Conservation (phyloP, 2,113 vertebrate species). For the Guaruba guarouba region DNA sequence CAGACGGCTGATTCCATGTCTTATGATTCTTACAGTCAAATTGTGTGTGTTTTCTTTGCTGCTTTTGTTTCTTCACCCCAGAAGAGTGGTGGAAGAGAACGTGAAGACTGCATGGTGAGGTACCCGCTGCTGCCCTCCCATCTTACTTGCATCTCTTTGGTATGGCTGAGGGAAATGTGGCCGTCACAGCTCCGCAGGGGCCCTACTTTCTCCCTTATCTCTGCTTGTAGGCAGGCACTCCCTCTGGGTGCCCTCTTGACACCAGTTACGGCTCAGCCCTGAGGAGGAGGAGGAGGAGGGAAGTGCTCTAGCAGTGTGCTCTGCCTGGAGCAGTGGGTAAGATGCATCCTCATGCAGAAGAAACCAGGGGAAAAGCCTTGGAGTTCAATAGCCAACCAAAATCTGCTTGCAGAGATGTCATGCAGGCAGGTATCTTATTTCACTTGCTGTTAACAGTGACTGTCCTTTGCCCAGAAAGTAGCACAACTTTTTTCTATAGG, state of each 20-base stretch:
- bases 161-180: fast-evolving
- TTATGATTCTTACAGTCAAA: neutral
- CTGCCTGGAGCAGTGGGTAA: fast-evolving
- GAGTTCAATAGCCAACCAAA: neutral
- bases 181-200: neutral
- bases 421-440: neutral
- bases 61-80: neutral
- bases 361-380: fast-evolving
- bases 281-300: neutral
- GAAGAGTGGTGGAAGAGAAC: neutral
- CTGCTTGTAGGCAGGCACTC: slow-evolving; percentile 30
- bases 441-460: neutral
- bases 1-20: neutral
- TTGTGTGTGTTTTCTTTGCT: neutral
- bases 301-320: neutral
- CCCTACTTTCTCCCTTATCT: neutral
- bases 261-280: neutral
- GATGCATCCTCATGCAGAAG: neutral
- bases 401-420: neutral
- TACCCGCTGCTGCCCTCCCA: fast-evolving
- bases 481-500: neutral
- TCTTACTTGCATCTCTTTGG: neutral
- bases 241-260: neutral
- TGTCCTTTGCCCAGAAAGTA: neutral
- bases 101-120: neutral